Evolutionary conservation across 2,797 vertebrate genomes (phyloP).

Genomic region (Sarcophilus harrisii): DNA sequence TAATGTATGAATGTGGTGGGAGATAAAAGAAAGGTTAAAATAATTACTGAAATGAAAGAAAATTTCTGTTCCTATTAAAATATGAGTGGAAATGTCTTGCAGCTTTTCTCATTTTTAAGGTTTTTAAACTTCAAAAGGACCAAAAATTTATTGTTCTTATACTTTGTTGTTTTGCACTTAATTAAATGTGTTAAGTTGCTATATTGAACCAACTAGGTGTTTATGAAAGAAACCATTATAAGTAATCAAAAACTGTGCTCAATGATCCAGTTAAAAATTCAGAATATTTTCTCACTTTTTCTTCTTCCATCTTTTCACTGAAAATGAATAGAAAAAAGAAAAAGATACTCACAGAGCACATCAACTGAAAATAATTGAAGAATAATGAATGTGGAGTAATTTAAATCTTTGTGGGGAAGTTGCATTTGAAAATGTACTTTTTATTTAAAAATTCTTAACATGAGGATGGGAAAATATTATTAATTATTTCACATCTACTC

Average conservation of each 20-base stretch:
- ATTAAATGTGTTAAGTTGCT: not conserved
- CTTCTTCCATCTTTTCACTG: not conserved
- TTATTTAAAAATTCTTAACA: not conserved
- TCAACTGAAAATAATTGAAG: conserved; percentile 4
- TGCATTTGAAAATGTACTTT: not conserved
- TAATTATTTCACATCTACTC: conserved; percentile 8
- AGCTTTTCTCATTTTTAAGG: not conserved
- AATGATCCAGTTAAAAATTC: not conserved
- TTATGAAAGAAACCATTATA: not conserved
- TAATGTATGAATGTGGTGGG: conserved; percentile 1
- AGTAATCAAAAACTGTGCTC: not conserved
- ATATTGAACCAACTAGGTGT: not conserved
- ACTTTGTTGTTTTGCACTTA: not conserved
- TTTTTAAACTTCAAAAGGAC: not conserved
- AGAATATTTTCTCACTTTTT: not conserved
- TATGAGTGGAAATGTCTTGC: not conserved
- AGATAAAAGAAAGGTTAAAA: not conserved
- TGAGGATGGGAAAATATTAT: not conserved
- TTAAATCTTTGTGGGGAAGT: not conserved
- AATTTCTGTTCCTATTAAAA: not conserved
- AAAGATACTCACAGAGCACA: not conserved
- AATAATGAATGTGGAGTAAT: not conserved
- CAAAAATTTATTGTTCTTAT: not conserved
- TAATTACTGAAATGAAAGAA: not conserved
- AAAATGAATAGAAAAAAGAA: not conserved